Conservation (phyloP, 2,797 vertebrate genomes). For the Thamnophis elegans region DNA sequence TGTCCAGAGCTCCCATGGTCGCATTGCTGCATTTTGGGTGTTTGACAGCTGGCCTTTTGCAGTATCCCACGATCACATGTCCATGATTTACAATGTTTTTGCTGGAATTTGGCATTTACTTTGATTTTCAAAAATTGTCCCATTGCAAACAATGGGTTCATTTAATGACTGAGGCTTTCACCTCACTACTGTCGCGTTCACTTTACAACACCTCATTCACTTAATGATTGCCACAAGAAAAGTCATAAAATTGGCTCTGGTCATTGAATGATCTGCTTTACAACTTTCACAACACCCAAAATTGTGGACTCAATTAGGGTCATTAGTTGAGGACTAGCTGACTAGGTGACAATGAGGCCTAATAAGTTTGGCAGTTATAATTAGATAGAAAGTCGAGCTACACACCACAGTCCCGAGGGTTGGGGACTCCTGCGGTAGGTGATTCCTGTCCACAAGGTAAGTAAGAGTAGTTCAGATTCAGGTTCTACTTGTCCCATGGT, state of each 20-base stretch:
- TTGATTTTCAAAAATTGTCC: not conserved
- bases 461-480: not conserved
- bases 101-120: not conserved
- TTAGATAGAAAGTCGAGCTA: not conserved
- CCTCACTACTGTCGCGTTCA: not conserved
- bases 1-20: not conserved
- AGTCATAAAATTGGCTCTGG: not conserved
- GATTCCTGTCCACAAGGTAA: not conserved
- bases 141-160: not conserved
- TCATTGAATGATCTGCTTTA: not conserved
- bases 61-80: not conserved
- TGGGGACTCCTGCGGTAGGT: not conserved
- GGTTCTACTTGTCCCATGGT: not conserved
- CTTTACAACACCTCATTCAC: not conserved
- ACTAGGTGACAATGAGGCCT: not conserved
- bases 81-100: not conserved
- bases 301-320: not conserved
- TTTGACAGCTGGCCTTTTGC: not conserved
- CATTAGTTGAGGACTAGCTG: not conserved
- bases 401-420: fast-evolving
- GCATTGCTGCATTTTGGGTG: not conserved
- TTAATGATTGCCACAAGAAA: not conserved
- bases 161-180: not conserved
- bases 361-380: not conserved
- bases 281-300: not conserved